Conservation (phyloP, 2,888 invertebrate species). For the Conistra vaccinii region DNA sequence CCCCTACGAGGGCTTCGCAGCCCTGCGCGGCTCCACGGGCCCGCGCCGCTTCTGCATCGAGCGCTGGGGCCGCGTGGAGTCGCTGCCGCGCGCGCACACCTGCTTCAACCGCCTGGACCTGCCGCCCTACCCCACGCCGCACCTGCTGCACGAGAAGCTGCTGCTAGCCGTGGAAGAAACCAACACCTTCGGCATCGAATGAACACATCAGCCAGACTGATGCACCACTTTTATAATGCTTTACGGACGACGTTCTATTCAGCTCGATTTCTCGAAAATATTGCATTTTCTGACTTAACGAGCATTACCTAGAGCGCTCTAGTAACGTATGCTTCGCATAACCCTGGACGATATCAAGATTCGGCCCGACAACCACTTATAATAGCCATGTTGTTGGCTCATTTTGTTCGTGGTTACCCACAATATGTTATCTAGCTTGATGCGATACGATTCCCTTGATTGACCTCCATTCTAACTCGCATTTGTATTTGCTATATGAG, state of each 20-base stretch:
- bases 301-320: constrained; percentile 28
- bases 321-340: constrained; percentile 36
- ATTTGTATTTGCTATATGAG: constrained; percentile 4
- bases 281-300: constrained; percentile 11
- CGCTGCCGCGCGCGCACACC: constrained; percentile 98
- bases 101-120: constrained; percentile 99
- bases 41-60: constrained; percentile 99
- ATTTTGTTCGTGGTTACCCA: constrained; percentile 28
- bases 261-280: constrained; percentile 20
- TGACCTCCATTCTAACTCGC: constrained; percentile 17
- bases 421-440: constrained; percentile 10
- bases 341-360: constrained; percentile 13
- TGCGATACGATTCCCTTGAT: constrained; percentile 5
- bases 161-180: constrained; percentile 98
- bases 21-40: constrained; percentile 98
- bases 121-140: constrained; percentile 98
- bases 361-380: constrained; percentile 18
- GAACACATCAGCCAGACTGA: constrained; percentile 73
- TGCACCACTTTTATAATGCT: constrained; percentile 7
- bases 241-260: constrained; percentile 21
- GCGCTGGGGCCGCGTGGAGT: constrained; percentile 98
- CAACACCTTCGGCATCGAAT: constrained; percentile 98
- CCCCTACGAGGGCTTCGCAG: constrained; percentile 99
- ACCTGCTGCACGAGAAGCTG: constrained; percentile 97
- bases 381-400: background rate